Evolutionary conservation across 2,113 vertebrate genomes (phyloP).

Genomic region (Cephalopterus ornatus): DNA sequence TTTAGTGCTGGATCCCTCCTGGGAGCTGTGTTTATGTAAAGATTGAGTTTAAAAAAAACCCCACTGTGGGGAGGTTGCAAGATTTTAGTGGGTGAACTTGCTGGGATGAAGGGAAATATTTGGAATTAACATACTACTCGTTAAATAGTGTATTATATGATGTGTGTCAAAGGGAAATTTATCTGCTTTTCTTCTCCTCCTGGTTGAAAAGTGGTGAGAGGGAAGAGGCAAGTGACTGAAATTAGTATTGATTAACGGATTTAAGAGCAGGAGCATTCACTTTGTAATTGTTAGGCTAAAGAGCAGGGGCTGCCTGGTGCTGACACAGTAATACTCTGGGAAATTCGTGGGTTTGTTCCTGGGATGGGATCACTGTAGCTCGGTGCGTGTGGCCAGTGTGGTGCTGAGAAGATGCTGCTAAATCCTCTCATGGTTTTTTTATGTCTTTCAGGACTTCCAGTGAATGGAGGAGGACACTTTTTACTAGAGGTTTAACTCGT

Average conservation of each 20-base stretch:
- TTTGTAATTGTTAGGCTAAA: not conserved
- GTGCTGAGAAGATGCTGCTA: not conserved
- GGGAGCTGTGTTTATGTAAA: not conserved
- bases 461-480: conserved; percentile 53
- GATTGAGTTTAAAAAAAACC: not conserved
- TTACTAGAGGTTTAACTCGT: not conserved
- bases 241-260: not conserved
- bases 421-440: not conserved
- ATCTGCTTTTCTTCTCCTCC: not conserved
- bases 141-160: rapidly evolving
- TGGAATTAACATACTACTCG: not conserved
- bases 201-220: not conserved
- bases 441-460: conserved; percentile 32
- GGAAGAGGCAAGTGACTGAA: not conserved
- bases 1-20: not conserved
- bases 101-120: not conserved
- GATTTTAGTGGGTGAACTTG: not conserved
- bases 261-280: not conserved
- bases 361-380: not conserved
- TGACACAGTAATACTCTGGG: not conserved
- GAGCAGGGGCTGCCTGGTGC: not conserved
- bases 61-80: not conserved
- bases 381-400: no score
- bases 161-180: not conserved
- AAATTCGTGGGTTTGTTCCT: not conserved